Evolutionary conservation across 2,797 vertebrate species (phyloP).

Genomic region (Schizopygopsis malacanthus): DNA sequence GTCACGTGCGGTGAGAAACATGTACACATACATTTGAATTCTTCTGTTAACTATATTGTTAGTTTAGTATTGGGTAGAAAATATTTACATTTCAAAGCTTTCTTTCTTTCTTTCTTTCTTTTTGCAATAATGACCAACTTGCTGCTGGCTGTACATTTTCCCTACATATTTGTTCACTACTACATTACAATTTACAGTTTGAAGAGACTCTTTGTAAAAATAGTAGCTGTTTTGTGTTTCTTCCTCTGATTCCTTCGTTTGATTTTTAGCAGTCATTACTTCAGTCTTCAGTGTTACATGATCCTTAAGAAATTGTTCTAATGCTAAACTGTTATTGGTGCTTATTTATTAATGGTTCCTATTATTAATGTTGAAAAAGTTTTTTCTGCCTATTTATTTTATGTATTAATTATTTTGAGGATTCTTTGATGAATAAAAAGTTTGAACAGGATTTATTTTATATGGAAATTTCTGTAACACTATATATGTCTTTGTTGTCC

Average conservation of each 20-base stretch:
- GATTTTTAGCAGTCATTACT: too few species aligned
- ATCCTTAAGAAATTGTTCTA: not conserved
- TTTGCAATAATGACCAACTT: not conserved
- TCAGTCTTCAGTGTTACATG: not conserved
- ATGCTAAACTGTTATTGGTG: not conserved
- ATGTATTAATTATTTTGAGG: too few species aligned
- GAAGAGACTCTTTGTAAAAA: too few species aligned
- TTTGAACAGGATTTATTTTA: not conserved
- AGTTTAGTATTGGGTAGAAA: not conserved
- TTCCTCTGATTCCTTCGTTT: too few species aligned
- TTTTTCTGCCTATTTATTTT: not conserved
- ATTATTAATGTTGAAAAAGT: not conserved
- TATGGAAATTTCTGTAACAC: not conserved
- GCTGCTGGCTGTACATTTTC: not conserved
- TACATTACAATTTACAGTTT: too few species aligned
- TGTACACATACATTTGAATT: not conserved
- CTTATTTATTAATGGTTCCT: not conserved
- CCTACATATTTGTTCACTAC: not conserved
- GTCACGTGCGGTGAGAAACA: constrained; percentile 76
- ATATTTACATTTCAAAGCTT: not conserved
- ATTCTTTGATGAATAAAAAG: too few species aligned
- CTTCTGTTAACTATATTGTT: not conserved
- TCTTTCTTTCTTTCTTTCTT: not conserved
- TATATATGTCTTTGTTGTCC: not conserved
- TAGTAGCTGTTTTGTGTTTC: too few species aligned